Evolutionary conservation across 2,113 vertebrate species (phyloP).

Genomic region (Riparia riparia): DNA sequence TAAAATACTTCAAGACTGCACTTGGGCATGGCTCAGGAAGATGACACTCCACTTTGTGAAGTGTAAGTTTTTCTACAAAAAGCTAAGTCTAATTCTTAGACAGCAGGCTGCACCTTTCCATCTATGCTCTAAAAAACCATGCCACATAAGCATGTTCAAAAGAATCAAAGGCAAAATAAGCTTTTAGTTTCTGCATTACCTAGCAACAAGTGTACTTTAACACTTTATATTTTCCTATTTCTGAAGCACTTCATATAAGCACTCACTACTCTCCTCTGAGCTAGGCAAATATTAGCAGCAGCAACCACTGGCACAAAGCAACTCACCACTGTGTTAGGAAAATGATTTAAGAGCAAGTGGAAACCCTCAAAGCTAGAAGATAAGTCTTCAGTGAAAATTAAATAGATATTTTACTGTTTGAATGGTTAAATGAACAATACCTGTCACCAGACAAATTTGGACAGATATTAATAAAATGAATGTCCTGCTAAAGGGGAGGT

Average conservation of each 20-base stretch:
- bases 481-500: not conserved
- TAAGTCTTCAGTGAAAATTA: not conserved
- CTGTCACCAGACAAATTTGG: not conserved
- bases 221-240: not conserved
- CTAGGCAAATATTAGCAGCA: not conserved
- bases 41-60: not conserved
- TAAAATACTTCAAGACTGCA: not conserved
- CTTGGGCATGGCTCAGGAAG: not conserved
- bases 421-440: not conserved
- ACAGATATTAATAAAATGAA: constrained; percentile 38
- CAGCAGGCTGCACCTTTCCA: not conserved
- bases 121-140: not conserved
- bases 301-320: not conserved
- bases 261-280: not conserved
- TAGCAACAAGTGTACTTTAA: not conserved
- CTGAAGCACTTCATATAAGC: not conserved
- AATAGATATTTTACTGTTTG: not conserved
- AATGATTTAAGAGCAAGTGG: not conserved
- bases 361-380: not conserved
- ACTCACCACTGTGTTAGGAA: not conserved
- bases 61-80: not conserved
- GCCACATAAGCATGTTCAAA: not conserved
- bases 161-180: not conserved
- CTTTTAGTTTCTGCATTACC: not conserved
- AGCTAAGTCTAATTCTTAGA: not conserved